Evolutionary conservation across 2,888 invertebrate species (phyloP), one percentile per base, ranked within the genome.

Genomic region (Altica lythri): DNA sequence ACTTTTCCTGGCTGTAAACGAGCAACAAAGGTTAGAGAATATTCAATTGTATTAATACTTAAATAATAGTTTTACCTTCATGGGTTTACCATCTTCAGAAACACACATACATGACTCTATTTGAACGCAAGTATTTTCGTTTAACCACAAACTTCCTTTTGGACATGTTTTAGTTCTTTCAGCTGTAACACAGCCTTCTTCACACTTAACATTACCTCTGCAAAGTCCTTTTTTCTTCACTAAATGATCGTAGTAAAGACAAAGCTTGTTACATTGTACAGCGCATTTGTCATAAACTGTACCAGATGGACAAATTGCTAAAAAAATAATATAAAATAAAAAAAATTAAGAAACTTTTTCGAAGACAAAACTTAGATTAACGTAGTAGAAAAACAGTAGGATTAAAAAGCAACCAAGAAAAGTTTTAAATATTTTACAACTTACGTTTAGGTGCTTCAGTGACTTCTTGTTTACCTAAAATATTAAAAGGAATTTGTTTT

Each of bases 61-160:
- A 16, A 12, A 10, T n/a, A 8, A 22, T 37, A 42, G 9, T 22
- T 61, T 64, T 68, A 87, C 87, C 80, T 86, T 84, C 2, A 91
- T 78, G 6, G 84, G 77, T 38, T 80, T 76, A 14, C 88, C 88
- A 10, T 83, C 74, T 9, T 80, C 79, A 30, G 86, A 83, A 52
- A 81, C 78, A 70, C 94, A 95, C 8, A 89, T 84, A 68, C 94
- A 95, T 68, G 91, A 87, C 29, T 83, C 81, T 9, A 80, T 71
- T 0, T 83, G 78, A 1, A 92, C 90, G 67, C 94, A 95, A 0
- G 85, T 86, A 17, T 78, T 72, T 59, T 81, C 80, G 70, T 92
- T 90, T 1, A 88, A 81, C 88, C 90, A 90, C 44, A 81, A 79
- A 60, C 80, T 80, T 1, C 83, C 82, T 1, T 72, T 64, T 0